Percentiles rank a stretch among this genome's conserved stretches.
These are phyloP conservation scores for Schizotus pectinicornis DNA, from an alignment of 2,888 invertebrate genomes.

Conservation along the genomic window DNA sequence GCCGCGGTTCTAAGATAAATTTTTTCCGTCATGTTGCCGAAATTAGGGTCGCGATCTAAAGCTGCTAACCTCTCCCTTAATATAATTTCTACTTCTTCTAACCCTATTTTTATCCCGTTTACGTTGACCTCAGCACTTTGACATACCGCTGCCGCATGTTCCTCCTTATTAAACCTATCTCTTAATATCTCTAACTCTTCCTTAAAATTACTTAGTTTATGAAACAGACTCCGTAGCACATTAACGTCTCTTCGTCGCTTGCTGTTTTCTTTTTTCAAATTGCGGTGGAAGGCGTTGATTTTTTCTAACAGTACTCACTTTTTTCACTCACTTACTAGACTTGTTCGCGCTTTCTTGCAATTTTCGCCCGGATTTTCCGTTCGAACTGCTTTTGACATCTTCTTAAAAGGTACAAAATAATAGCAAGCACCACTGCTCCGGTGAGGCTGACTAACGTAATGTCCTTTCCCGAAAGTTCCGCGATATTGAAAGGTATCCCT, in stretches of 20 bases:
- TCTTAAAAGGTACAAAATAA: background rate
- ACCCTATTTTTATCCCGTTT: background rate
- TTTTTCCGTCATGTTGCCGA: conserved; percentile 23
- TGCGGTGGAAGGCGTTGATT: conserved; percentile 3
- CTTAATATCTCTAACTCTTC: background rate
- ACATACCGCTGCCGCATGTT: too few species aligned
- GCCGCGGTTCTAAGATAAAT: conserved; percentile 35
- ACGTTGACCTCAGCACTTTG: background rate
- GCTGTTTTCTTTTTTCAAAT: conserved; percentile 8
- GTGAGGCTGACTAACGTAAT: background rate
- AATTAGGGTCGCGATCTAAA: background rate
- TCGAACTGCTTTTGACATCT: background rate
- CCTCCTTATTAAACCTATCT: conserved; percentile 6
- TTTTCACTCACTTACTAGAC: background rate
- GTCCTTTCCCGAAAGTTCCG: background rate
- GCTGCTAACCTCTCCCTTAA: background rate
- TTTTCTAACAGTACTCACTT: conserved; percentile 1
- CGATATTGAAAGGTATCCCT: background rate
- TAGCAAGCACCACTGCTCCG: background rate
- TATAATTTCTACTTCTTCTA: background rate
- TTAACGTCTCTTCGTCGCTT: background rate
- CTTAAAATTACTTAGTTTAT: conserved; percentile 1
- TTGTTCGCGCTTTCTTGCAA: background rate
- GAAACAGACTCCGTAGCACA: background rate
- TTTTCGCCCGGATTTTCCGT: background rate